phyloP scores from a whole-genome alignment of 2,797 vertebrate species.

The Diplodus puntazzo region DNA sequence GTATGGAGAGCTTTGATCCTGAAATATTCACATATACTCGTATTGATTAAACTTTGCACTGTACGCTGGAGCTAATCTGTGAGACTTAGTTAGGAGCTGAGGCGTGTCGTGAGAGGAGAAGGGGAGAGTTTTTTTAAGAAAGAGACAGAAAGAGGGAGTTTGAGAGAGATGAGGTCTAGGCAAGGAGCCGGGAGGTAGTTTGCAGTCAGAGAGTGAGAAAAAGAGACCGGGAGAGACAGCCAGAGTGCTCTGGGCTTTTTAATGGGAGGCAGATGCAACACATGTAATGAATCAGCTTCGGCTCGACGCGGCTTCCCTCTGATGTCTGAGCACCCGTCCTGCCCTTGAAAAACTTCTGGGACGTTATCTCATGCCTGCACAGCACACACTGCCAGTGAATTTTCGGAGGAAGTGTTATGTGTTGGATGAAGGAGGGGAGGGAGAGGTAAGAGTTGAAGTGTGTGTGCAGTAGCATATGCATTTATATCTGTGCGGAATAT shows the following conservation, averaged over 20 bases:
- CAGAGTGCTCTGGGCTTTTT: slow-evolving; percentile 78
- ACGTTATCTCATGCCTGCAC: slow-evolving; percentile 87
- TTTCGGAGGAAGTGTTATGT: slow-evolving; percentile 73
- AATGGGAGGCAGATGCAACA: slow-evolving; percentile 83
- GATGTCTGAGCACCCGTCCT: slow-evolving; percentile 90
- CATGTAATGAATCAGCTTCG: slow-evolving; percentile 88
- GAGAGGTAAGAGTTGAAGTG: slow-evolving; percentile 41
- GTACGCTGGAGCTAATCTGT: slow-evolving; percentile 37
- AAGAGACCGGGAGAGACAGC: slow-evolving; percentile 62
- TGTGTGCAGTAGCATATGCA: slow-evolving; percentile 21
- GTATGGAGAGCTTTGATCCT: slow-evolving; percentile 2
- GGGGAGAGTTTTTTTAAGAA: slow-evolving; percentile 46
- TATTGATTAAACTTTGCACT: slow-evolving; percentile 21
- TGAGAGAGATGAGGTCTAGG: slow-evolving; percentile 50
- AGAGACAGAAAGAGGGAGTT: slow-evolving; percentile 48
- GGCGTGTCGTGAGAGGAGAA: slow-evolving; percentile 50
- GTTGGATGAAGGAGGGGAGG: slow-evolving; percentile 60
- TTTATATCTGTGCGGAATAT: slow-evolving; percentile 25
- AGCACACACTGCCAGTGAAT: slow-evolving; percentile 71
- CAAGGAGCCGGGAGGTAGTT: slow-evolving; percentile 69
- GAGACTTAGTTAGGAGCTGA: slow-evolving; percentile 43
- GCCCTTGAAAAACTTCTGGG: slow-evolving; percentile 87
- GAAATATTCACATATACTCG: slow-evolving; percentile 9
- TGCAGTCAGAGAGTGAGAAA: slow-evolving; percentile 70
- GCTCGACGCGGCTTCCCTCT: slow-evolving; percentile 84